Evolutionary conservation across 2,888 invertebrate species (phyloP), one percentile per base, ranked within the genome.

Genomic region (Alentia gelatinosa): DNA sequence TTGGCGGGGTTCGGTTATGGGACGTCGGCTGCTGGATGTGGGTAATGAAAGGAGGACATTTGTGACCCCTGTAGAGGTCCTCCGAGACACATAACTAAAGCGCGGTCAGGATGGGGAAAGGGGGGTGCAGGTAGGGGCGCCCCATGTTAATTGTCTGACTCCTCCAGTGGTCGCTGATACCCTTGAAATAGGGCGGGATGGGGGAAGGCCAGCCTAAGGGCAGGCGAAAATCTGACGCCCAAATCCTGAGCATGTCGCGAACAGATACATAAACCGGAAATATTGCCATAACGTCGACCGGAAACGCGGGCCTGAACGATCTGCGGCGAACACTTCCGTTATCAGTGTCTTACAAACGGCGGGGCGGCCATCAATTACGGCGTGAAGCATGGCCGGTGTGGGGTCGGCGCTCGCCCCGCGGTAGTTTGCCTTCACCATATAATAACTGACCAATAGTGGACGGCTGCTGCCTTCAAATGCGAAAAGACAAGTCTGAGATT

Each of bases 161-260:
- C 68, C 68, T 68, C 12, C 30, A 12, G 30, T 68, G 23, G 68
- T 12, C 68, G 68, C 30, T 26, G 30, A 68, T 26, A 68, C 68
- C 68, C 68, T 30, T 68, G 68, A 68, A 68, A 68, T 68, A 30
- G 68, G 30, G 30, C 5, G 5, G 68, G 63, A n/a, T 63, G 63
- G 63, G 15, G 63, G 63, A 12, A 26, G 68, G 68, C 1, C 0
- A 12, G 68, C 0, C 4, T 3, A 15, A 30, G 33, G 68, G 68
- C 30, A 68, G 68, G 68, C 33, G 30, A 68, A 68, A 68, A 30
- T 68, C 68, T 68, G 68, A 12, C 23, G 12, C 26, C 30, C 12
- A 68, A 68, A 68, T 30, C 68, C 68, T 68, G 68, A 68, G 68
- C 68, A 68, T 68, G 68, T 68, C 68, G 68, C 68, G 68, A 68